Base-by-base conservation (phyloP, 2,888 invertebrate species). In the Sericinus montela region DNA sequence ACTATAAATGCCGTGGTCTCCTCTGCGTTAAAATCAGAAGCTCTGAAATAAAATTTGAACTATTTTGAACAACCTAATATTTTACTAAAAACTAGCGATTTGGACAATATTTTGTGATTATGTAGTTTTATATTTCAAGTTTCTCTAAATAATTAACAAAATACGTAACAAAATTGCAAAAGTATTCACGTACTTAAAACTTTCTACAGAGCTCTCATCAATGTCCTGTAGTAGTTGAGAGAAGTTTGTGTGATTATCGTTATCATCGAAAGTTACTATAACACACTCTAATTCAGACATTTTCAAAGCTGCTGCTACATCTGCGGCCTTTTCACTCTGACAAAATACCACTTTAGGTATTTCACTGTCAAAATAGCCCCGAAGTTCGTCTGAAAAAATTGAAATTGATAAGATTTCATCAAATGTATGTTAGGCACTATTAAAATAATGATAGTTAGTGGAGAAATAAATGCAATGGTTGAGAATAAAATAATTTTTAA, bases 1-100 rank as follows among this genome's bases (percentile, higher is more conserved):
- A 69, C 25, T 1, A 74, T 41, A n/a, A 63, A 43, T 0, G 61
- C 61, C 13, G 58, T 52, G 0, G 68, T 67, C 5, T 69, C 61
- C 1, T 54, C 62, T 4, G 75, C 53, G 37, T 75, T 63, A 4
- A 76, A 68, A 36, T 75, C 69, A 5, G 54, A 43, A 25, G 65
- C 46, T 36, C 75, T 74, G 52, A 13, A 62, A 60, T 51, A 0
- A n/a, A n/a, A n/a, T n/a, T n/a, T n/a, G n/a, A n/a, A n/a, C n/a
- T n/a, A n/a, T n/a, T n/a, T n/a, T n/a, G n/a, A n/a, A n/a, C n/a
- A n/a, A n/a, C n/a, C n/a, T n/a, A n/a, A n/a, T n/a, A n/a, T n/a
- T n/a, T n/a, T n/a, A n/a, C n/a, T n/a, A n/a, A n/a, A n/a, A n/a
- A n/a, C n/a, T n/a, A n/a, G n/a, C n/a, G n/a, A n/a, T n/a, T n/a